Evolutionary conservation across 2,797 vertebrate species (phyloP).

Genomic region (Alectoris magna): DNA sequence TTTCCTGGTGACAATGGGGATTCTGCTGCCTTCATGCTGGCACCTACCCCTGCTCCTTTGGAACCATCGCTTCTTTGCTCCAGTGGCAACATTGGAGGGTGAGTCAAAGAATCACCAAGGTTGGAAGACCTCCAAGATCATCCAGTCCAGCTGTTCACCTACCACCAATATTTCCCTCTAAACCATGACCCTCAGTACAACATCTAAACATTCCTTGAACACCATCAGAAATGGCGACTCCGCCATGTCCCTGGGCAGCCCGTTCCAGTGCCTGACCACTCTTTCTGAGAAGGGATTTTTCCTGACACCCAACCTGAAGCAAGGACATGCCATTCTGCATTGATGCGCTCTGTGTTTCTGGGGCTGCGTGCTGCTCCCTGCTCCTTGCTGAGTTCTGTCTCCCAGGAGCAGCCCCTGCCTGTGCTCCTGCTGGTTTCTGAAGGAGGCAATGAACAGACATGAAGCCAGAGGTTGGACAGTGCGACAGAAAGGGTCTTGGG

Average conservation of each 20-base stretch:
- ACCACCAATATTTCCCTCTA: too few relatives aligned
- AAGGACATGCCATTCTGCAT: accelerated
- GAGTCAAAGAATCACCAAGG: background rate
- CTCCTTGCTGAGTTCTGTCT: background rate
- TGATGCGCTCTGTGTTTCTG: background rate
- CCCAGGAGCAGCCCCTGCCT: background rate
- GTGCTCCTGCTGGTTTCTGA: slow-evolving; percentile 40
- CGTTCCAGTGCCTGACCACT: too few relatives aligned
- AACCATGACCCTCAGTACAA: too few relatives aligned
- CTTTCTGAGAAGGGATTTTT: too few relatives aligned
- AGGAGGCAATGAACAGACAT: slow-evolving; percentile 62
- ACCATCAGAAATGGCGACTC: too few relatives aligned
- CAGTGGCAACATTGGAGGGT: background rate
- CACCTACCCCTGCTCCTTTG: background rate
- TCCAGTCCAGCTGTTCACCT: too few relatives aligned
- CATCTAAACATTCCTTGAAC: too few relatives aligned
- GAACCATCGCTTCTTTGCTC: background rate
- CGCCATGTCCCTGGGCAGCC: too few relatives aligned
- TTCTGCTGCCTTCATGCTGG: accelerated
- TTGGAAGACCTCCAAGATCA: too few relatives aligned
- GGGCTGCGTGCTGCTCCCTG: accelerated
- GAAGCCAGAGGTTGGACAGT: slow-evolving; percentile 25
- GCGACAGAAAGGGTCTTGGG: slow-evolving; percentile 25
- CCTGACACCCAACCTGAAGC: too few relatives aligned
- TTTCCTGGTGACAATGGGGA: background rate